phyloP scores from a whole-genome alignment of 2,797 vertebrate genomes.

The Dallia pectoralis region DNA sequence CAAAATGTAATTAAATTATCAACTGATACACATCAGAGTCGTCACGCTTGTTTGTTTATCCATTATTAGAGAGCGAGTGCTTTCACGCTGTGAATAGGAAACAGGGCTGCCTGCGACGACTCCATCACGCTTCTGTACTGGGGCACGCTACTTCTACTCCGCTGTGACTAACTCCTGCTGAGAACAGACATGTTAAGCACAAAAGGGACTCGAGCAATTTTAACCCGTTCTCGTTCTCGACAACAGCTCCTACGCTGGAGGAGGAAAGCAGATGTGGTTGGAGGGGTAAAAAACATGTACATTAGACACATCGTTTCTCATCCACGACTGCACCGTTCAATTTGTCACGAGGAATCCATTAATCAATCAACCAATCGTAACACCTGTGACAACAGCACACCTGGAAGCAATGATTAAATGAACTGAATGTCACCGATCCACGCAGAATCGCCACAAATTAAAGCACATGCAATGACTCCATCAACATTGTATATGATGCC shows the following conservation, averaged over 20 bases:
- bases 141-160: slow-evolving; percentile 4
- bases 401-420: not conserved
- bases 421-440: not conserved
- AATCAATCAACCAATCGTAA: not conserved
- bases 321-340: not conserved
- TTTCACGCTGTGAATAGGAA: slow-evolving; percentile 50
- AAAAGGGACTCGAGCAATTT: slow-evolving; percentile 10
- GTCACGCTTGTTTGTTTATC: slow-evolving; percentile 63
- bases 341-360: not conserved
- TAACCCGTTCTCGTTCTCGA: not conserved
- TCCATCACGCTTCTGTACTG: slow-evolving; percentile 8
- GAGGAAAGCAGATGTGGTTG: not conserved
- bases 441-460: not conserved
- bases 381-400: not conserved
- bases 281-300: not conserved
- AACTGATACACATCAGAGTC: slow-evolving; percentile 54
- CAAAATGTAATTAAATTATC: slow-evolving; percentile 66
- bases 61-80: slow-evolving; percentile 50
- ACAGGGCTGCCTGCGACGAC: slow-evolving; percentile 20
- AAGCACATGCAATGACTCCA: not conserved
- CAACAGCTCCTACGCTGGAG: not conserved
- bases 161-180: slow-evolving; percentile 31
- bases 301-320: not conserved
- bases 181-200: slow-evolving; percentile 12
- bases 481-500: not conserved